Conservation (phyloP, 2,797 vertebrate genomes). For the Fistularia tabacaria region DNA sequence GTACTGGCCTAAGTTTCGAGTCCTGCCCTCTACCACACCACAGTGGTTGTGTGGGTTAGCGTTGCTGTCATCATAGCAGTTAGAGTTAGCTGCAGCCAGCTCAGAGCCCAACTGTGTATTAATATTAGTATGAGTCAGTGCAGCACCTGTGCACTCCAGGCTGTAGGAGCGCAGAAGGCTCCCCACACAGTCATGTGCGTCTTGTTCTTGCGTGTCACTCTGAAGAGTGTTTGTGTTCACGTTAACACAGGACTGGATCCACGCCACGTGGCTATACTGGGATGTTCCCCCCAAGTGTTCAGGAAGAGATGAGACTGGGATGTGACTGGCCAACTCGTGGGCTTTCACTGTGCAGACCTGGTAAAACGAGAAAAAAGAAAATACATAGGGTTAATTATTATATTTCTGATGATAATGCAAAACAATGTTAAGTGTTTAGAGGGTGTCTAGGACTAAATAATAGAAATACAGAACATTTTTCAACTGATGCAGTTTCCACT, state of each 20-base stretch:
- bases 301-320: constrained; percentile 80
- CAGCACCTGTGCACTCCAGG: constrained; percentile 62
- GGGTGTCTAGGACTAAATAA: too few relatives aligned
- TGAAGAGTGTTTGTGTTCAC: constrained; percentile 59
- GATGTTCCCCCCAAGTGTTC: constrained; percentile 81
- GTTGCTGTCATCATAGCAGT: constrained; percentile 77
- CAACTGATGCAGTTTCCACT: too few relatives aligned
- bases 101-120: constrained; percentile 60
- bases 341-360: constrained; percentile 84
- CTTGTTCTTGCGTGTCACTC: constrained; percentile 57
- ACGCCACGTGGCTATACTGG: constrained; percentile 80
- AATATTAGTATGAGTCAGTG: constrained; percentile 45
- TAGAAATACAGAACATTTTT: too few relatives aligned
- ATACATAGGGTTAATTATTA: background rate
- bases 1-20: constrained; percentile 59
- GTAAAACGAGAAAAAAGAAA: constrained; percentile 3
- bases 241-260: constrained; percentile 84
- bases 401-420: background rate
- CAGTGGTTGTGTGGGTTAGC: constrained; percentile 79
- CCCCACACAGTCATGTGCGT: constrained; percentile 77
- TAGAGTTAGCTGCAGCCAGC: constrained; percentile 69
- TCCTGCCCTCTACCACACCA: constrained; percentile 59
- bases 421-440: too few relatives aligned
- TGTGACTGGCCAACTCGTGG: constrained; percentile 77
- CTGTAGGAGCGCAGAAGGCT: constrained; percentile 79